phyloP scores from a whole-genome alignment of 2,888 invertebrate species.

The Cephus pygmeus region DNA sequence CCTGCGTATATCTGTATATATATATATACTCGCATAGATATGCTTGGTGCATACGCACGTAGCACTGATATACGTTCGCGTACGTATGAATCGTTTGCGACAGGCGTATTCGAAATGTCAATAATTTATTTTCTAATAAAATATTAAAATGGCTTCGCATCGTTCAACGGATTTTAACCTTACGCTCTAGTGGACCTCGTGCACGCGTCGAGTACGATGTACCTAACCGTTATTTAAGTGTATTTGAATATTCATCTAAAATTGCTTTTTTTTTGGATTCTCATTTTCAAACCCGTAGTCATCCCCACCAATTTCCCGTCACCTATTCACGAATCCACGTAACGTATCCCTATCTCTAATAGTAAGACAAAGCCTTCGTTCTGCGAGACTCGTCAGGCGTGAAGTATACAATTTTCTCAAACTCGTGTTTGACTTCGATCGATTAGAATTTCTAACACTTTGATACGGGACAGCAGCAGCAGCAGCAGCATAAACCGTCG shows the following conservation, averaged over 20 bases:
- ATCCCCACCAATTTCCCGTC: neutral
- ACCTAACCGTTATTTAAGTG: slow-evolving; percentile 1
- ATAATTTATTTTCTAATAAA: slow-evolving; percentile 19
- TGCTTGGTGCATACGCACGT: neutral
- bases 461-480: neutral
- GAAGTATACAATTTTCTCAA: slow-evolving; percentile 8
- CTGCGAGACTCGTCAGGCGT: slow-evolving; percentile 20
- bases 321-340: neutral
- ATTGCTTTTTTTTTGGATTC: slow-evolving; percentile 24
- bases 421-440: neutral
- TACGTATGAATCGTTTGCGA: neutral
- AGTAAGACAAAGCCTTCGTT: neutral
- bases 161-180: slow-evolving; percentile 13
- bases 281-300: neutral
- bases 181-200: slow-evolving; percentile 25
- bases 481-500: neutral
- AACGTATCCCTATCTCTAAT: neutral
- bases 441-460: neutral
- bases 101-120: neutral
- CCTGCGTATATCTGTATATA: neutral
- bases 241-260: slow-evolving; percentile 28
- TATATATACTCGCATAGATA: neutral
- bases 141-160: slow-evolving; percentile 19
- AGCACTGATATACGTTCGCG: neutral
- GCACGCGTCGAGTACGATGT: slow-evolving; percentile 15